Conservation (phyloP, 2,888 invertebrate genomes). For the Zygothrica quintamaculata region DNA sequence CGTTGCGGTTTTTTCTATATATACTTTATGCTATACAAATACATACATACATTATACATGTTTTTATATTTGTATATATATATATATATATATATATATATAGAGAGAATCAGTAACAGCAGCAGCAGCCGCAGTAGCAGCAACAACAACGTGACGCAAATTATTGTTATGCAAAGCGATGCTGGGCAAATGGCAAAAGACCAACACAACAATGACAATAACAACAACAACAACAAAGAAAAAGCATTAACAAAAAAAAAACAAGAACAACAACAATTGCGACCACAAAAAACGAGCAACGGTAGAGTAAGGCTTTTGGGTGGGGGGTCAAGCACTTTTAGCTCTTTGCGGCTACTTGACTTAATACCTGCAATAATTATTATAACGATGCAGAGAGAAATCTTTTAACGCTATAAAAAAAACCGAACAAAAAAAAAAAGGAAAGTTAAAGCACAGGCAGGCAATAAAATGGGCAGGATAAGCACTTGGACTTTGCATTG, state of each 20-base stretch:
- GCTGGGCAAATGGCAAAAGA: constrained; percentile 30
- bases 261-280: constrained; percentile 20
- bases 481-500: constrained; percentile 76
- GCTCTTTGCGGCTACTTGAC: constrained; percentile 76
- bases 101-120: constrained; percentile 10
- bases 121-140: constrained; percentile 32
- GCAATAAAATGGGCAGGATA: constrained; percentile 73
- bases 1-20: constrained; percentile 60
- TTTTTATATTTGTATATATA: constrained; percentile 21
- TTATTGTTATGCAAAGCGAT: constrained; percentile 73
- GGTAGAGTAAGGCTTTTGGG: constrained; percentile 20
- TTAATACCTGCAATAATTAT: constrained; percentile 80
- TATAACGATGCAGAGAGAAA: constrained; percentile 71
- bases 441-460: constrained; percentile 51
- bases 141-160: constrained; percentile 55
- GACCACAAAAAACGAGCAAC: constrained; percentile 36
- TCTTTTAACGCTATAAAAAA: constrained; percentile 63
- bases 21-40: constrained; percentile 4
- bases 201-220: constrained; percentile 36
- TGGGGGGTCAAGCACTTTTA: constrained; percentile 10
- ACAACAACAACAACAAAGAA: constrained; percentile 20
- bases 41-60: constrained; percentile 18
- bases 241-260: constrained; percentile 22
- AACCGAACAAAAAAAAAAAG: constrained; percentile 33
- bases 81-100: constrained; percentile 23